Evolutionary conservation across 2,888 invertebrate species (phyloP).

Genomic region (Euphydryas editha): DNA sequence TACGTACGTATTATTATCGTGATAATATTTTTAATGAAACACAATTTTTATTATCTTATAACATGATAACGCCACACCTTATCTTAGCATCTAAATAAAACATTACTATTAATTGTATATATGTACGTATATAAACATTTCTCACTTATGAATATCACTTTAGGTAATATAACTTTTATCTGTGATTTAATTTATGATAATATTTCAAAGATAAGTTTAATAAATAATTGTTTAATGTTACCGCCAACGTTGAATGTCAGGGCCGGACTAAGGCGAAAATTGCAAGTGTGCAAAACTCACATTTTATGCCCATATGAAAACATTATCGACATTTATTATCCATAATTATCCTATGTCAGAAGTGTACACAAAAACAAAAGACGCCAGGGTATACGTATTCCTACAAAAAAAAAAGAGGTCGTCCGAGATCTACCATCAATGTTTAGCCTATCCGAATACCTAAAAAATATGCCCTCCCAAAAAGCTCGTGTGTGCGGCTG

Average conservation of each 20-base stretch:
- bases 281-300: too few relatives aligned
- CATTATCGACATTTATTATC: too few relatives aligned
- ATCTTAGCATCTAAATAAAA: slow-evolving; percentile 3
- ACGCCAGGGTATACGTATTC: too few relatives aligned
- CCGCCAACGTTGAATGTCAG: not conserved
- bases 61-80: slow-evolving; percentile 6
- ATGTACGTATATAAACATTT: slow-evolving; percentile 4
- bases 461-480: too few relatives aligned
- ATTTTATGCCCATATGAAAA: too few relatives aligned
- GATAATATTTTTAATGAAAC: slow-evolving; percentile 15
- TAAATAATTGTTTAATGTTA: not conserved
- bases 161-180: not conserved
- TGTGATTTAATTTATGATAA: not conserved
- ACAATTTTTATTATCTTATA: slow-evolving; percentile 15
- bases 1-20: not conserved
- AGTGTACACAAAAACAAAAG: too few relatives aligned
- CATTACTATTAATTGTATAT: slow-evolving; percentile 14
- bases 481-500: too few relatives aligned
- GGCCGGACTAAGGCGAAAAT: too few relatives aligned
- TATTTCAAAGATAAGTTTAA: not conserved
- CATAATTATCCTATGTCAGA: too few relatives aligned
- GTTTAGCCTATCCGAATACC: too few relatives aligned
- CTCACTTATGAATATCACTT: not conserved
- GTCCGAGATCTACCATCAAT: too few relatives aligned
- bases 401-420: too few relatives aligned